A percentile compares a stretch with the other conserved stretches of the same genome.
Evolutionary conservation across 2,797 vertebrate species (phyloP).

Genomic region (Coregonus ussuriensis): DNA sequence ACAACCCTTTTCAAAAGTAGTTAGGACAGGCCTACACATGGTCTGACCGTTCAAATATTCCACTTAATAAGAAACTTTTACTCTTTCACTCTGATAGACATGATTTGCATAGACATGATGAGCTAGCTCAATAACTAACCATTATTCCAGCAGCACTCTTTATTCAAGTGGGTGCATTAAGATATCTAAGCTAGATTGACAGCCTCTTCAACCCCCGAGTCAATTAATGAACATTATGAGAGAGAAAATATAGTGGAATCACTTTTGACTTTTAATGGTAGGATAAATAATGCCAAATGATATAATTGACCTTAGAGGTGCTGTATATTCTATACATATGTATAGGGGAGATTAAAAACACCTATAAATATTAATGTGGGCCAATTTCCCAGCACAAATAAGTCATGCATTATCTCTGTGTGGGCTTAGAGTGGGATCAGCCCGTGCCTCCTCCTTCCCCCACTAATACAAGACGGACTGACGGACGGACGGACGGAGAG

Average conservation of each 20-base stretch:
- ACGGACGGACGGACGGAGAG: slow-evolving; percentile 38
- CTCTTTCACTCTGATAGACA: slow-evolving; percentile 23
- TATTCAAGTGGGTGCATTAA: slow-evolving; percentile 60
- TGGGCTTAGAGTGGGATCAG: slow-evolving; percentile 66
- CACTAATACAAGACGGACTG: slow-evolving; percentile 26
- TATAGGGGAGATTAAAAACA: slow-evolving; percentile 75
- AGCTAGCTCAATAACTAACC: slow-evolving; percentile 41
- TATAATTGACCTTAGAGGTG: slow-evolving; percentile 73
- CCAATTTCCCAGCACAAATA: slow-evolving; percentile 74
- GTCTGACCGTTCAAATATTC: neutral
- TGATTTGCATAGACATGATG: slow-evolving; percentile 15
- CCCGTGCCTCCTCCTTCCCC: slow-evolving; percentile 13
- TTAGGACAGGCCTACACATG: neutral
- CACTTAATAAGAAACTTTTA: slow-evolving; percentile 23
- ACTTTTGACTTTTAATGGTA: slow-evolving; percentile 67
- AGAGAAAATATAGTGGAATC: slow-evolving; percentile 56
- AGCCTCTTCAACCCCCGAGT: slow-evolving; percentile 59
- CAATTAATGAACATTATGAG: slow-evolving; percentile 69
- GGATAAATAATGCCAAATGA: slow-evolving; percentile 77
- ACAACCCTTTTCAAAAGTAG: neutral
- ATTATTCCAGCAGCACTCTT: slow-evolving; percentile 50
- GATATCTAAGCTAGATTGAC: slow-evolving; percentile 74
- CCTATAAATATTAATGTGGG: slow-evolving; percentile 78
- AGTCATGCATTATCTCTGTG: slow-evolving; percentile 74
- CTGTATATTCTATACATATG: slow-evolving; percentile 68